These are phyloP conservation scores for Andrena cerasifolii DNA, from an alignment of 1,140 invertebrate species.

Conservation along the genomic window DNA sequence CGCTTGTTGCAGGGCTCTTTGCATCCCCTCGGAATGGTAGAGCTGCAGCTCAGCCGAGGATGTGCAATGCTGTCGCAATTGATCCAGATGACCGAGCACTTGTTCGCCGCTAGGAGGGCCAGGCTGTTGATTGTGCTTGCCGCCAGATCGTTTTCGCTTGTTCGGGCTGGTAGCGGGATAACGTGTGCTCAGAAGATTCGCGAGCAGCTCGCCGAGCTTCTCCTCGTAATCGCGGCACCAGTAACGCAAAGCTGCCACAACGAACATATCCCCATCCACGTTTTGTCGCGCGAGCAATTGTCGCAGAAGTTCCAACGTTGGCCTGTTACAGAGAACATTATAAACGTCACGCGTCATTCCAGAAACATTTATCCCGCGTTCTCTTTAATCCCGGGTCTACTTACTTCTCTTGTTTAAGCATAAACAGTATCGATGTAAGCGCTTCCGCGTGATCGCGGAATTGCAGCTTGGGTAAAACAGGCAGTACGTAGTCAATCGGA, in stretches of 20 bases:
- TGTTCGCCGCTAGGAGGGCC: conserved; percentile 88
- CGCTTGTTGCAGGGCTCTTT: conserved; percentile 92
- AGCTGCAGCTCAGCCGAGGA: conserved; percentile 85
- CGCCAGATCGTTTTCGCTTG: conserved; percentile 91
- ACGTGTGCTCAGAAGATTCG: conserved; percentile 88
- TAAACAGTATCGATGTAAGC: conserved; percentile 93
- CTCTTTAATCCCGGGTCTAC: conserved; percentile 49
- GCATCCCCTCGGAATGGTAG: conserved; percentile 92
- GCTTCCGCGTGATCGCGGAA: conserved; percentile 95
- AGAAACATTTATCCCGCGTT: conserved; percentile 6
- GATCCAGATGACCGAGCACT: conserved; percentile 95
- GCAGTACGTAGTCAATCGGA: conserved; percentile 93
- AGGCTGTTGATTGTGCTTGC: conserved; percentile 85
- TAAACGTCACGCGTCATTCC: conserved; percentile 17
- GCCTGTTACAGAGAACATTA: conserved; percentile 82
- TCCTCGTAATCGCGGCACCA: conserved; percentile 97
- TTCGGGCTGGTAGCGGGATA: conserved; percentile 93
- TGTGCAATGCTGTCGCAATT: conserved; percentile 90
- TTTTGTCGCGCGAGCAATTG: conserved; percentile 91
- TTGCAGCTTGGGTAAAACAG: conserved; percentile 94
- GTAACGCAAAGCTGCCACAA: conserved; percentile 94
- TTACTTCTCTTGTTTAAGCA: conserved; percentile 95
- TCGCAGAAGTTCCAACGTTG: conserved; percentile 92
- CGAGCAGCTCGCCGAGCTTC: conserved; percentile 92
- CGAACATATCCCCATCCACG: conserved; percentile 89